phyloP scores from a whole-genome alignment of 2,797 vertebrate genomes.

The Lagocephalus sceleratus region DNA sequence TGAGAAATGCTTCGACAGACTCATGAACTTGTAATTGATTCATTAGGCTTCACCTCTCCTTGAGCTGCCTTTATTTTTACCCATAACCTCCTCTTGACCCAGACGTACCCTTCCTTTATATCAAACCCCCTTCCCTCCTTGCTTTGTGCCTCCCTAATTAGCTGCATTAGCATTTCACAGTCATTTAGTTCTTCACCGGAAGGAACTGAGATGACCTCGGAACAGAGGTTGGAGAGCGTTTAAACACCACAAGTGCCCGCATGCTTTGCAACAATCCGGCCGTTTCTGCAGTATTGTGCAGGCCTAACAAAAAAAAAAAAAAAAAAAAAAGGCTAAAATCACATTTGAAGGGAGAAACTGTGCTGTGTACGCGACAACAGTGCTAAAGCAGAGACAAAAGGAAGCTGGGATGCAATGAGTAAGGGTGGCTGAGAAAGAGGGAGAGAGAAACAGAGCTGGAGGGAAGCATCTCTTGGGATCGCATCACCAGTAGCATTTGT shows the following conservation, averaged over 20 bases:
- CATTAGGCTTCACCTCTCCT: slow-evolving; percentile 51
- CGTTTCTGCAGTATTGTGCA: slow-evolving; percentile 12
- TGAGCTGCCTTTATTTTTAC: slow-evolving; percentile 56
- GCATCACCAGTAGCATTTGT: slow-evolving; percentile 64
- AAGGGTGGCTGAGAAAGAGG: slow-evolving; percentile 24
- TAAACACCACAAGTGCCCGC: slow-evolving; percentile 37
- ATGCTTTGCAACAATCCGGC: slow-evolving; percentile 35
- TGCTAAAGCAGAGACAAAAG: slow-evolving; percentile 5
- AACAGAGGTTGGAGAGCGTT: slow-evolving; percentile 55
- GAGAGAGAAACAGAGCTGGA: slow-evolving; percentile 40
- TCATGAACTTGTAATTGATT: slow-evolving; percentile 55
- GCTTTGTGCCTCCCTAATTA: slow-evolving; percentile 67
- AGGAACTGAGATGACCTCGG: slow-evolving; percentile 59
- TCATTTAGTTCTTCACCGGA: slow-evolving; percentile 61
- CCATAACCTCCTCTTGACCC: slow-evolving; percentile 62
- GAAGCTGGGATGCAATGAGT: slow-evolving; percentile 16
- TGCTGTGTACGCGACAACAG: slow-evolving; percentile 1
- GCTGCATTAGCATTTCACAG: slow-evolving; percentile 72
- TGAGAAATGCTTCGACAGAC: slow-evolving; percentile 37
- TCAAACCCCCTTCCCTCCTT: slow-evolving; percentile 31
- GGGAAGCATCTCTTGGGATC: slow-evolving; percentile 57
- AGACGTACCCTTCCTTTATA: slow-evolving; percentile 29
- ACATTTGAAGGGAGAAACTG: not conserved
- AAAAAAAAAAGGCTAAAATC: not conserved
- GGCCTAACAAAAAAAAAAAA: slow-evolving; percentile 12